phyloP scores from a whole-genome alignment of 1,140 invertebrate genomes.

The Atta colombica region DNA sequence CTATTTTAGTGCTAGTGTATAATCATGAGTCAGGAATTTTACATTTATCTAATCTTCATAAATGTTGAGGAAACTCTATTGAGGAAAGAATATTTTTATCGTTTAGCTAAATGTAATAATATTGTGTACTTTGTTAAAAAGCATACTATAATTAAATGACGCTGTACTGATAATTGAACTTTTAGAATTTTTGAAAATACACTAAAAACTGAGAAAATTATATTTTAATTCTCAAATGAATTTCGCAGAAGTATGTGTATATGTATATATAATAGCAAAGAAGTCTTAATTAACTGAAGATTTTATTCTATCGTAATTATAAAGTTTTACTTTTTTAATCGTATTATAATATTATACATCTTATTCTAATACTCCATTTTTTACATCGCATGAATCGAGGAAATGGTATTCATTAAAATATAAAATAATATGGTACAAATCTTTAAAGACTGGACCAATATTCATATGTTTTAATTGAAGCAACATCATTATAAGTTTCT shows the following conservation, averaged over 20 bases:
- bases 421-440: neutral
- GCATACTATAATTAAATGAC: neutral
- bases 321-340: neutral
- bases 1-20: neutral
- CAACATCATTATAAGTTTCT: too few species aligned
- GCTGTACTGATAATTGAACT: neutral
- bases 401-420: neutral
- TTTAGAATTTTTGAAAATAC: neutral
- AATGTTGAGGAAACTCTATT: neutral
- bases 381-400: neutral
- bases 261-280: neutral
- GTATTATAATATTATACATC: neutral
- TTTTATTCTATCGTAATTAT: neutral
- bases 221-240: neutral
- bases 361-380: neutral
- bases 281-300: neutral
- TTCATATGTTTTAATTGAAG: too few species aligned
- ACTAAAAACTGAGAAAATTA: neutral
- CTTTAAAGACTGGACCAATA: neutral
- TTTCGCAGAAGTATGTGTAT: neutral
- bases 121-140: neutral
- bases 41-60: neutral
- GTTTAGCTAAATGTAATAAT: conserved; percentile 81
- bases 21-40: neutral
- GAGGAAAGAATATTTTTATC: conserved; percentile 72